Conservation (phyloP, 2,113 vertebrate species). For the Alces alces region DNA sequence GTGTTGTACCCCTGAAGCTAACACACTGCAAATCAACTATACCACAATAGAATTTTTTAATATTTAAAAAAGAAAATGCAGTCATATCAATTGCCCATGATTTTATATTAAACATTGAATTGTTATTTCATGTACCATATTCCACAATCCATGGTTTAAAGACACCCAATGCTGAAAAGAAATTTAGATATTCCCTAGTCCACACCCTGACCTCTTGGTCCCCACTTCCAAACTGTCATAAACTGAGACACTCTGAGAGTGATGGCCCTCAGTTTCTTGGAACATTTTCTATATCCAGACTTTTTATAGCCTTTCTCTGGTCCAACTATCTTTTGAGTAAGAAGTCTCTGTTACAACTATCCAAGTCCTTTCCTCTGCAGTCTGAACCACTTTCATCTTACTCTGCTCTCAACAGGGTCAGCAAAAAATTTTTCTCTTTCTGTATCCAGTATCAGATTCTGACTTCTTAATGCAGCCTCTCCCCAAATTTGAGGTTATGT, state of each 20-base stretch:
- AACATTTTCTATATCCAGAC: neutral
- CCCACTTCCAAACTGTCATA: neutral
- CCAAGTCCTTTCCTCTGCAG: neutral
- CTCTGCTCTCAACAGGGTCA: neutral
- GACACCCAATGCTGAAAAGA: neutral
- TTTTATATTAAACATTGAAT: neutral
- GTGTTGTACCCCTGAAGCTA: neutral
- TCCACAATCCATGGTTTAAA: neutral
- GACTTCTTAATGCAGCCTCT: neutral
- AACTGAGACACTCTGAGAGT: neutral
- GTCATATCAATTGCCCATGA: neutral
- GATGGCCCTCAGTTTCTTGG: neutral
- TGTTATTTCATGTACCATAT: neutral
- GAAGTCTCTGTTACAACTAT: neutral
- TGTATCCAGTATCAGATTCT: neutral
- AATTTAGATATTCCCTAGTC: neutral
- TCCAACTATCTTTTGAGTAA: neutral
- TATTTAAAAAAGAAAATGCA: neutral
- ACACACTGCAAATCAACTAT: neutral
- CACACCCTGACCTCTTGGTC: neutral
- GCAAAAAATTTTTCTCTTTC: neutral
- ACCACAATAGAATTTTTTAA: neutral
- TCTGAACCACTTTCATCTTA: neutral
- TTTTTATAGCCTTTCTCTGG: neutral
- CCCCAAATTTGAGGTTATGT: neutral